A percentile compares a stretch with the other conserved stretches of the same genome.
Evolutionary conservation across 2,797 vertebrate species (phyloP).

Genomic region (Hemibagrus guttatus): DNA sequence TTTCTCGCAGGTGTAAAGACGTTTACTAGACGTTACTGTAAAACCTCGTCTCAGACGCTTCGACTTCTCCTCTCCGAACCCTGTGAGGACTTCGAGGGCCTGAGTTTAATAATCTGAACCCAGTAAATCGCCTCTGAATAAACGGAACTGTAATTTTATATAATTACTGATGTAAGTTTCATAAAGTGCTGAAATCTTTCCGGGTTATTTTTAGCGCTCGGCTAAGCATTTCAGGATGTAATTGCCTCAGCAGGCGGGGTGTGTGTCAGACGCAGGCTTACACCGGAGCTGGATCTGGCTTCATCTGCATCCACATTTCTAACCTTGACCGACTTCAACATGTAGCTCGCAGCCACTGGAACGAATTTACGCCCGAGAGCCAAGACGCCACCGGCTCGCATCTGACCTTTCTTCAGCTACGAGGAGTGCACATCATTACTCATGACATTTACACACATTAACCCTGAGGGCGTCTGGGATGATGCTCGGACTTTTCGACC

Average conservation of each 20-base stretch:
- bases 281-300: background rate
- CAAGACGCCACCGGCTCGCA: slow-evolving; percentile 31
- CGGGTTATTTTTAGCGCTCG: background rate
- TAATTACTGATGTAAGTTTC: background rate
- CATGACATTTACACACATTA: slow-evolving; percentile 52
- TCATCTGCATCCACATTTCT: slow-evolving; percentile 1
- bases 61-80: background rate
- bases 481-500: background rate
- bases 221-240: background rate
- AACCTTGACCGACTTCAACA: slow-evolving; percentile 15
- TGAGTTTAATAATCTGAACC: background rate
- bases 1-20: background rate
- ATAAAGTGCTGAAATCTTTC: background rate
- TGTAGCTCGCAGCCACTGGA: slow-evolving; percentile 31
- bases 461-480: slow-evolving; percentile 15
- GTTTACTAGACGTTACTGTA: background rate
- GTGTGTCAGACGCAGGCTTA: background rate
- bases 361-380: slow-evolving; percentile 25
- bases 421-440: slow-evolving; percentile 52
- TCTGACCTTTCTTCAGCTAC: slow-evolving; percentile 52
- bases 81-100: background rate
- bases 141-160: background rate
- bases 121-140: background rate
- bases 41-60: background rate
- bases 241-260: background rate